phyloP scores from a whole-genome alignment of 2,113 vertebrate genomes.

The Plotosus lineatus region DNA sequence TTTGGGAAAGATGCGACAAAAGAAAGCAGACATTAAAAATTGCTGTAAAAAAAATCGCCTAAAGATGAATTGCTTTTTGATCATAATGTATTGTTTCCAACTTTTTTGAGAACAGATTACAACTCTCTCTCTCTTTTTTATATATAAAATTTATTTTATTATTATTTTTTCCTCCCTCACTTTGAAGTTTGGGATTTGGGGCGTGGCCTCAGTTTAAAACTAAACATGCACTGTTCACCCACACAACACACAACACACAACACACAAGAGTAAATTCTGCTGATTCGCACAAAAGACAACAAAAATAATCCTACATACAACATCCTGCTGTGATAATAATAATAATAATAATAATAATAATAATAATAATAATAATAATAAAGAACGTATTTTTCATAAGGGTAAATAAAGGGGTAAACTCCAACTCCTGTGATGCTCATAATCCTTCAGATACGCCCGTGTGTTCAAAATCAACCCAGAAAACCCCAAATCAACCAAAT shows the following conservation, averaged over 20 bases:
- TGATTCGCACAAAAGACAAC: neutral
- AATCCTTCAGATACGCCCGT: neutral
- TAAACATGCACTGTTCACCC: neutral
- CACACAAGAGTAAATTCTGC: too few relatives aligned
- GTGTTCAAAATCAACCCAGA: neutral
- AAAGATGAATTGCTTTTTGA: neutral
- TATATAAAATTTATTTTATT: too few relatives aligned
- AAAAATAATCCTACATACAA: neutral
- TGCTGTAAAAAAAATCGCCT: neutral
- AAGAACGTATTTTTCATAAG: neutral
- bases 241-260: neutral
- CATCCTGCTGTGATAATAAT: neutral
- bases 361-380: neutral
- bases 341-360: neutral
- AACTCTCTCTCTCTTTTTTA: too few relatives aligned
- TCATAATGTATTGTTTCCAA: too few relatives aligned
- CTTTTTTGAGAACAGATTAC: too few relatives aligned
- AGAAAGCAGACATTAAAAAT: neutral
- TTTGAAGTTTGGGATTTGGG: neutral
- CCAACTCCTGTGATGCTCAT: neutral
- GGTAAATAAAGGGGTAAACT: neutral
- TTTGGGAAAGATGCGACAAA: neutral
- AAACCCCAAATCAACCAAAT: neutral
- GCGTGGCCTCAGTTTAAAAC: slow-evolving; percentile 20
- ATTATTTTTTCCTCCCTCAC: too few relatives aligned